Conservation (phyloP, 1,140 invertebrate species). For the Conus ventricosus region DNA sequence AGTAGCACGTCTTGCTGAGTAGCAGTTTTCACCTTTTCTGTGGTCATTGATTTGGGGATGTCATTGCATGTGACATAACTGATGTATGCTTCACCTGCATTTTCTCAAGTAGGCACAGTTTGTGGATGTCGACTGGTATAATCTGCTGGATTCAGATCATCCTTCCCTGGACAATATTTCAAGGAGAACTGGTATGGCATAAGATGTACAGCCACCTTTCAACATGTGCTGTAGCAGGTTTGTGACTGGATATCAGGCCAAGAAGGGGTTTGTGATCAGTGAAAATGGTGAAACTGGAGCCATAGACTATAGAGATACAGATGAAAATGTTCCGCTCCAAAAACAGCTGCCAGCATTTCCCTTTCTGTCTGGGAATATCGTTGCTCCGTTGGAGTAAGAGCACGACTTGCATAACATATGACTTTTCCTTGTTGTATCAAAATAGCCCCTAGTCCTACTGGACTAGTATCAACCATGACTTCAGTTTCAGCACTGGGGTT, state of each 20-base stretch:
- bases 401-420: conserved; percentile 35
- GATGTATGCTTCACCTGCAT: conserved; percentile 47
- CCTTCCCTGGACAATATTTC: conserved; percentile 43
- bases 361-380: conserved; percentile 74
- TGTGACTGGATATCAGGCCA: conserved; percentile 52
- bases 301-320: too few species aligned
- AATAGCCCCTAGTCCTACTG: conserved; percentile 33
- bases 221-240: conserved; percentile 36
- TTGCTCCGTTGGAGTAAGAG: conserved; percentile 58
- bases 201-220: conserved; percentile 50
- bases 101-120: conserved; percentile 22
- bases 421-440: conserved; percentile 44
- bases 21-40: conserved; percentile 36
- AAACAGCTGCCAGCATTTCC: conserved; percentile 65
- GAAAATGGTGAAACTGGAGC: conserved; percentile 27
- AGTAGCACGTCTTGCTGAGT: conserved; percentile 26
- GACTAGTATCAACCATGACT: conserved; percentile 55
- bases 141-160: conserved; percentile 50
- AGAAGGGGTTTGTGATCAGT: conserved; percentile 65
- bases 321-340: conserved; percentile 58
- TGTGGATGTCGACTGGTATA: conserved; percentile 49
- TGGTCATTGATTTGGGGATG: conserved; percentile 37
- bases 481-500: conserved; percentile 40
- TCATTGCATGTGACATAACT: conserved; percentile 34
- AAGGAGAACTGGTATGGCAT: conserved; percentile 41